Evolutionary conservation across 2,888 invertebrate species (phyloP).

Genomic region (Sipha maydis): DNA sequence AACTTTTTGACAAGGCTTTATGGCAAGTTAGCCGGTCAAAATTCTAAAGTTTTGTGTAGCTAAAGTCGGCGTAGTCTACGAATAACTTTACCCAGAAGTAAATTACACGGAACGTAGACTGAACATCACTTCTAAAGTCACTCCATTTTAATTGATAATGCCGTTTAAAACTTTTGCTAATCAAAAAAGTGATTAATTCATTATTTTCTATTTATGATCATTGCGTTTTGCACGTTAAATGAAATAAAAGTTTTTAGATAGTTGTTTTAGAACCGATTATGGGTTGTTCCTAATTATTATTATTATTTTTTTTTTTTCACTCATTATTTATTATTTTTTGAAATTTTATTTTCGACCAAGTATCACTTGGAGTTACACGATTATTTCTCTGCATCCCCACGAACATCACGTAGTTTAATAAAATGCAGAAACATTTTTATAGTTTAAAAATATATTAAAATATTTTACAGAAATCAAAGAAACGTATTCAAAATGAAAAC

Average conservation of each 20-base stretch:
- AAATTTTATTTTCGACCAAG: too few species aligned
- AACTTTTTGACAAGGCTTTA: constrained; percentile 58
- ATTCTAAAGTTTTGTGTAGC: constrained; percentile 1
- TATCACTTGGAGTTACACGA: too few species aligned
- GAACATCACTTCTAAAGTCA: constrained; percentile 14
- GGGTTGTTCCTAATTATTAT: too few species aligned
- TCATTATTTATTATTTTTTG: too few species aligned
- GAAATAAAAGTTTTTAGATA: too few species aligned
- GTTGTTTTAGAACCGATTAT: neutral
- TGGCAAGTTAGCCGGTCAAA: constrained; percentile 28
- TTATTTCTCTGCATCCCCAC: neutral
- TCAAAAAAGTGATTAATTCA: neutral
- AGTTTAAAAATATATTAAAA: neutral
- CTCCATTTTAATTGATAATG: constrained; percentile 4
- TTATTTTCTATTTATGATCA: neutral
- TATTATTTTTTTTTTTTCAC: too few species aligned
- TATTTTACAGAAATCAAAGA: neutral
- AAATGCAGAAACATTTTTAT: neutral
- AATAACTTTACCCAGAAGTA: constrained; percentile 31
- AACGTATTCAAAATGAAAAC: neutral
- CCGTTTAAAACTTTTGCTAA: neutral
- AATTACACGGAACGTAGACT: constrained; percentile 18
- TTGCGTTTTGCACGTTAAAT: neutral
- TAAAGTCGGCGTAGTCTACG: neutral
- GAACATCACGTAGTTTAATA: too few species aligned